Evolutionary conservation across 1,140 invertebrate genomes (phyloP), one percentile per base, ranked within the genome.

Genomic region (Prorops nasuta): DNA sequence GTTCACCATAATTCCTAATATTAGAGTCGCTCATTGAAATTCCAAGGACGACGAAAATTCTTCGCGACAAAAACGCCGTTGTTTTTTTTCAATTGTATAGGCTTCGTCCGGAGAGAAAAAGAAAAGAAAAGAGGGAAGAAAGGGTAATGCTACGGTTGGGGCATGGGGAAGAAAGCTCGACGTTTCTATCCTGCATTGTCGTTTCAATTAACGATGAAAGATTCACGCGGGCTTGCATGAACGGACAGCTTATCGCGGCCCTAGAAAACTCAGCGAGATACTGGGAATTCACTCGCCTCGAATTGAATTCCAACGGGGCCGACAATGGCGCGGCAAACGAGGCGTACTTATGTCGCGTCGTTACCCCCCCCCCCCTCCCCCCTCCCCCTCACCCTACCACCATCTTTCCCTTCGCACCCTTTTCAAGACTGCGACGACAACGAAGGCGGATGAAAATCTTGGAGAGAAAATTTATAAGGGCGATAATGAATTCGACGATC

Each of bases 161-260:
- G n/a, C n/a, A n/a, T n/a, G n/a, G n/a, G n/a, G n/a, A n/a, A n/a
- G n/a, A n/a, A n/a, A n/a, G n/a, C n/a, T 20, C 18, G 44, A 41
- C 48, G 44, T 42, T 49, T 55, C 22, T 28, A 62, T 58, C 59
- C 39, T 57, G 32, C 58, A 52, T 51, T 47, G 44, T 53, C 55
- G 54, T 62, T 63, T 63, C 51, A 62, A 63, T 63, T 63, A 63
- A 49, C 53, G 42, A 18, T 31, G 38, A 28, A 44, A 61, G 58
- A 61, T 61, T 61, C 60, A 56, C 49, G n/a, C n/a, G 49, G 47
- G 42, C 56, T 56, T 60, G 49, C 58, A 60, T 61, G 32, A 28
- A 32, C 28, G 46, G 53, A 56, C 54, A 56, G 37, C 46, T 56
- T 60, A 48, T 51, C 38, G 24, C 20, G 51, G 18, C 10, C 14